Conservation (phyloP, 2,113 vertebrate species). For the Alaudala cheleensis region DNA sequence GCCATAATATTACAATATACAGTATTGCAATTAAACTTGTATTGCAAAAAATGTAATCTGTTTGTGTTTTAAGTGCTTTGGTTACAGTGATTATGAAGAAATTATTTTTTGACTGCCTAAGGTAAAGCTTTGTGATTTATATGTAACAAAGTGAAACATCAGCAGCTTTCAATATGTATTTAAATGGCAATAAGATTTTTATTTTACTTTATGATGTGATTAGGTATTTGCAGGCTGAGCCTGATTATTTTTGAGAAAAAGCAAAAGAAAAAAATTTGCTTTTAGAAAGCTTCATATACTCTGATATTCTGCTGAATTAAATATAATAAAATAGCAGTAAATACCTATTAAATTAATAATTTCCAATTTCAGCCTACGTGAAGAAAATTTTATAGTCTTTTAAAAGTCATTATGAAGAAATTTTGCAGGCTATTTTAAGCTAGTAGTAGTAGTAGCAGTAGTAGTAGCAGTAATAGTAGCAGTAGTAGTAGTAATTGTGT, state of each 20-base stretch:
- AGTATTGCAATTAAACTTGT: background rate
- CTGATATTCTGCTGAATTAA: background rate
- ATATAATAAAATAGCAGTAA: background rate
- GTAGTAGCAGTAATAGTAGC: background rate
- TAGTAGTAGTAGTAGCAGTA: background rate
- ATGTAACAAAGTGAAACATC: background rate
- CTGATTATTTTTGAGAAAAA: background rate
- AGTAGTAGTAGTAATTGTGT: background rate
- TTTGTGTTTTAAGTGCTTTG: background rate
- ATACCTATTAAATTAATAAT: background rate
- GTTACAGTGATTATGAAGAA: background rate
- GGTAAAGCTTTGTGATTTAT: background rate
- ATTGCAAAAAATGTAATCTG: background rate
- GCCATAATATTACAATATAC: background rate
- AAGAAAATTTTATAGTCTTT: background rate
- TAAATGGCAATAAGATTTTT: background rate
- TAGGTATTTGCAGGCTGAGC: background rate
- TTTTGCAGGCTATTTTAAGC: background rate
- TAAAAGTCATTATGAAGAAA: background rate
- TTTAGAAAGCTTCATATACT: background rate
- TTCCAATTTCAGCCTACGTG: background rate
- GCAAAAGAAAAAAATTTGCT: fast-evolving
- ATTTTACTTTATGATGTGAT: background rate
- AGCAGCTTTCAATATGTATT: background rate
- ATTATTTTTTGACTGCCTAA: background rate